Conservation (phyloP, 2,888 invertebrate genomes). For the Xylocampa areola region DNA sequence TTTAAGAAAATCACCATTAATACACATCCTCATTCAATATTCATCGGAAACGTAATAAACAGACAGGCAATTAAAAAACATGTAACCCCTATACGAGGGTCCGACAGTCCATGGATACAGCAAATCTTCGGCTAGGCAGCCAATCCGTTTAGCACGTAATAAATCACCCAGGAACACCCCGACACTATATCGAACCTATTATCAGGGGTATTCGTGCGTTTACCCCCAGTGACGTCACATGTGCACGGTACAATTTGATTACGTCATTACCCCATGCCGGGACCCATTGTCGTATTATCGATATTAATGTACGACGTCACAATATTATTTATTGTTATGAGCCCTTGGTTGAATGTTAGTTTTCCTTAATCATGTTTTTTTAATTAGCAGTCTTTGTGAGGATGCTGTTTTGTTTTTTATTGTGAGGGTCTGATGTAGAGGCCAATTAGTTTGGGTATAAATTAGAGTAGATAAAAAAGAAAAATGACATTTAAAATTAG, state of each 20-base stretch:
- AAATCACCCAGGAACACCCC: slow-evolving; percentile 79
- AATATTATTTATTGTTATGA: slow-evolving; percentile 68
- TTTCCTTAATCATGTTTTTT: slow-evolving; percentile 33
- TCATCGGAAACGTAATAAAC: slow-evolving; percentile 11
- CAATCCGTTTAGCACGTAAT: slow-evolving; percentile 85
- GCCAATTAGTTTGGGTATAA: slow-evolving; percentile 16
- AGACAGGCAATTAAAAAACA: slow-evolving; percentile 33
- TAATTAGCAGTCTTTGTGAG: slow-evolving; percentile 36
- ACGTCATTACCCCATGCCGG: slow-evolving; percentile 73
- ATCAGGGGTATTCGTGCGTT: slow-evolving; percentile 80
- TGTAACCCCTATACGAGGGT: slow-evolving; percentile 38
- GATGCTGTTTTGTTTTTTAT: slow-evolving; percentile 9
- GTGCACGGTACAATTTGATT: slow-evolving; percentile 78
- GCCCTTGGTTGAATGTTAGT: slow-evolving; percentile 35
- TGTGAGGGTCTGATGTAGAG: slow-evolving; percentile 1
- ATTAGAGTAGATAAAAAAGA: too few species aligned
- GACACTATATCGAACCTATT: slow-evolving; percentile 75
- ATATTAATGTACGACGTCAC: slow-evolving; percentile 69
- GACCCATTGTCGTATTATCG: slow-evolving; percentile 67
- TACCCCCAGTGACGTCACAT: slow-evolving; percentile 66
- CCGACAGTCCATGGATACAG: slow-evolving; percentile 65
- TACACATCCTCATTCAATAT: slow-evolving; percentile 21
- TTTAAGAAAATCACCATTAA: slow-evolving; percentile 4
- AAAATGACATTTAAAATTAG: too few species aligned
- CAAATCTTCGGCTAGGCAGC: slow-evolving; percentile 75